phyloP scores from a whole-genome alignment of 2,113 vertebrate species.

The Galeopterus variegatus region DNA sequence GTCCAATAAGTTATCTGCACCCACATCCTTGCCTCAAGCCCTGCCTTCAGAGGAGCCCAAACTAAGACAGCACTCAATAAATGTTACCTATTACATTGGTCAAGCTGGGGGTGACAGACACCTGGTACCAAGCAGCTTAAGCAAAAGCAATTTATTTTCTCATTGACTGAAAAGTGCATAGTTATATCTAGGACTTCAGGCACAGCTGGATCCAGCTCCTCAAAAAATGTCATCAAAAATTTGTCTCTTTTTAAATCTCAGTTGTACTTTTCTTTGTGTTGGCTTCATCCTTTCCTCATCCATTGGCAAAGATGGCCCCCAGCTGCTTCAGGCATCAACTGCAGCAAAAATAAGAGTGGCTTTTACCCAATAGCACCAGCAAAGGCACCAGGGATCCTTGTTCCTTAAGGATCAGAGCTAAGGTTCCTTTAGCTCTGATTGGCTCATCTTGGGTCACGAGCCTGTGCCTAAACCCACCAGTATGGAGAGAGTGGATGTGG shows the following conservation, averaged over 20 bases:
- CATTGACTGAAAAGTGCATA: neutral
- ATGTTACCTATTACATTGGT: neutral
- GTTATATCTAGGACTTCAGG: neutral
- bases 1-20: neutral
- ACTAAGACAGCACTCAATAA: neutral
- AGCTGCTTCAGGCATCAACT: too few species aligned
- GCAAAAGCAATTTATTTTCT: neutral
- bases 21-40: neutral
- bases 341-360: neutral
- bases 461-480: neutral
- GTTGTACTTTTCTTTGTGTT: neutral
- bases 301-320: neutral
- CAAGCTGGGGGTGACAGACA: neutral
- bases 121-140: neutral
- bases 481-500: too few species aligned
- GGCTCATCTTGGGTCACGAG: constrained; percentile 19
- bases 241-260: neutral
- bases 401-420: too few species aligned
- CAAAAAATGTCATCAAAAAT: neutral
- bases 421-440: constrained; percentile 47
- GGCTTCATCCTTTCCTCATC: neutral
- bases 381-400: neutral
- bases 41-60: neutral
- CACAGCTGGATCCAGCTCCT: constrained; percentile 28
- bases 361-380: neutral